Percentiles rank a stretch among this genome's conserved stretches.
phyloP scores from a whole-genome alignment of 2,113 vertebrate genomes.

The Dascyllus trimaculatus region DNA sequence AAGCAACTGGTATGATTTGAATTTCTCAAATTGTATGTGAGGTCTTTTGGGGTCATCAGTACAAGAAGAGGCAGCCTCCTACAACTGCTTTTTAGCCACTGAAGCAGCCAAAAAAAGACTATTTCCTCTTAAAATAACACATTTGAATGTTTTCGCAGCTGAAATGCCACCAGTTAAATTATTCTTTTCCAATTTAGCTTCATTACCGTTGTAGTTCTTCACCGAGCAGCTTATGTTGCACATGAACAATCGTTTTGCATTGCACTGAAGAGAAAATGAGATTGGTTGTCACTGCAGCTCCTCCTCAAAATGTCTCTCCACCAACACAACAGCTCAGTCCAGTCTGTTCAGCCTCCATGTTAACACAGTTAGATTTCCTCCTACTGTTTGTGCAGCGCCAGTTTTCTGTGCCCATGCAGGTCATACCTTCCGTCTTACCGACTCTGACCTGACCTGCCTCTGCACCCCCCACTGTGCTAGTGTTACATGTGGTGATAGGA shows the following conservation, averaged over 20 bases:
- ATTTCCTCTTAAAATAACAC: background rate
- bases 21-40: conserved; percentile 40
- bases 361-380: conserved; percentile 31
- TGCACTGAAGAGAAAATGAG: conserved; percentile 40
- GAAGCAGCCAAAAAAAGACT: background rate
- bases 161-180: conserved; percentile 11
- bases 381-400: conserved; percentile 30
- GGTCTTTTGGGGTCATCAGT: conserved; percentile 18
- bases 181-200: background rate
- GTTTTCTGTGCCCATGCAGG: conserved; percentile 22
- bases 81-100: too few relatives aligned
- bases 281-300: conserved; percentile 6
- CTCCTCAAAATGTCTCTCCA: conserved; percentile 39
- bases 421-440: conserved; percentile 7
- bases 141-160: background rate
- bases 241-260: conserved; percentile 29
- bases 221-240: conserved; percentile 5
- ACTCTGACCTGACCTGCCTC: conserved; percentile 2
- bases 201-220: conserved; percentile 16
- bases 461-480: conserved; percentile 78
- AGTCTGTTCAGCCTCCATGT: conserved; percentile 29
- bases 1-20: conserved; percentile 51
- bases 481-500: conserved; percentile 88
- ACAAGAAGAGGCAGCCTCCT: too few relatives aligned
- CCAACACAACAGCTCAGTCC: conserved; percentile 18